A percentile compares a stretch with the other conserved stretches of the same genome.
phyloP scores from a whole-genome alignment of 2,113 vertebrate genomes.

The Perca schrenkii region DNA sequence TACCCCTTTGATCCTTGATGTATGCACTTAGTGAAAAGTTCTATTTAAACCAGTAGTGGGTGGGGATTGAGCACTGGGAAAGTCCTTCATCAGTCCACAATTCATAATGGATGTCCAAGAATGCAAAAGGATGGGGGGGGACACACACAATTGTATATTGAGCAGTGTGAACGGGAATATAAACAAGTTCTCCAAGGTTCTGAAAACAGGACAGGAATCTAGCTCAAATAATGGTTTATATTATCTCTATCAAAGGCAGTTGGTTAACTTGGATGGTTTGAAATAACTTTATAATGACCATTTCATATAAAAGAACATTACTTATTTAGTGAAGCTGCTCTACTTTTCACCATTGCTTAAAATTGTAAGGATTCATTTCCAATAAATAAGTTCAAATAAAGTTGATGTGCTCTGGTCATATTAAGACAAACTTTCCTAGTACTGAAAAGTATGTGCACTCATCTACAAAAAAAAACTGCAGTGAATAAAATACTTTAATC shows the following conservation, averaged over 20 bases:
- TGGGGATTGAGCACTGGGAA: not conserved
- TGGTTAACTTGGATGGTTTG: not conserved
- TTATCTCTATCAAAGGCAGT: not conserved
- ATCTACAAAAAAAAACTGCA: not conserved
- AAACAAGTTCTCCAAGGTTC: not conserved
- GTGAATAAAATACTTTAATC: not conserved
- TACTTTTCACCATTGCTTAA: not conserved
- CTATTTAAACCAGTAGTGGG: not conserved
- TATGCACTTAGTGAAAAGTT: conserved; percentile 10
- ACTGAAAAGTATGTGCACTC: not conserved
- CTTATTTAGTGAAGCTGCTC: not conserved
- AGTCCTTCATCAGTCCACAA: not conserved
- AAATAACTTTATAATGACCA: not conserved
- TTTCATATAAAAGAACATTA: not conserved
- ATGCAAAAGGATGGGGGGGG: not conserved
- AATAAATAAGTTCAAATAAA: not conserved
- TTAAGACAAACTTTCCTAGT: not conserved
- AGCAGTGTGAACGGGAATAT: not conserved
- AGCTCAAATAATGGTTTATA: not conserved
- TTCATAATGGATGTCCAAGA: not conserved
- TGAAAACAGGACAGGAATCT: not conserved
- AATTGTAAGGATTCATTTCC: not conserved
- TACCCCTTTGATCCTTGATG: conserved; percentile 8
- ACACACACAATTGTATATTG: not conserved
- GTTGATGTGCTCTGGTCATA: not conserved